Evolutionary conservation across 2,113 vertebrate species (phyloP), one percentile per base, ranked within the genome.

Genomic region (Haemorhous mexicanus): DNA sequence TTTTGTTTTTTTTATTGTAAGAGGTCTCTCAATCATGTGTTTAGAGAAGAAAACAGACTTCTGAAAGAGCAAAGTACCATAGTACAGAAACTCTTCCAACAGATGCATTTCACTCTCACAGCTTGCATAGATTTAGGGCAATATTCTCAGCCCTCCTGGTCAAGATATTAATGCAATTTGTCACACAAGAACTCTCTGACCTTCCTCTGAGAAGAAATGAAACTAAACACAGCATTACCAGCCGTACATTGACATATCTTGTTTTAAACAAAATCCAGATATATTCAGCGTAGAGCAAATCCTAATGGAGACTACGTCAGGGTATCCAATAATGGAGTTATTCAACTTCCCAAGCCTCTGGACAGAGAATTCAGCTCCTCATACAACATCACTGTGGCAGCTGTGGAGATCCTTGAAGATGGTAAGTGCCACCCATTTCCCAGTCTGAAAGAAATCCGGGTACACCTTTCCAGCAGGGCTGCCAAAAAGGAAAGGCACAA

Each of bases 321-420:
- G 35, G 97, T 99, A 84, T 94, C 97, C 32, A 91, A 96, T 7
- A 67, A 58, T 0, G 99, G 99, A 58, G 82, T 95, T 67, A 98
- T 99, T 93, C 97, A 93, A 9, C 97, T 98, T n/a, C 94, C 95
- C 64, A 98, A 96, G 95, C 96, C 81, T 28, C 95, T 99, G 91
- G 99, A 99, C 97, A 97, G 99, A 95, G 99, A 99, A 97, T 80
- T 97, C 69, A 91, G 97, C 35, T 85, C 98, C 8, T 98, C 96
- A 70, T 98, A 99, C 95, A 97, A 98, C 89, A 98, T 99, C 93
- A 98, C 98, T 37, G 98, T 99, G 56, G 98, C 97, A 76, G 99
- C 99, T 18, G 98, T 98, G 74, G 99, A 99, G 94, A 78, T 98
- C 55, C 94, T 97, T 28, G 93, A 95, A 81, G 94, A 96, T 24